These are phyloP conservation scores for Melangyna quadrimaculata DNA, from an alignment of 2,888 invertebrate genomes.

Conservation along the genomic window DNA sequence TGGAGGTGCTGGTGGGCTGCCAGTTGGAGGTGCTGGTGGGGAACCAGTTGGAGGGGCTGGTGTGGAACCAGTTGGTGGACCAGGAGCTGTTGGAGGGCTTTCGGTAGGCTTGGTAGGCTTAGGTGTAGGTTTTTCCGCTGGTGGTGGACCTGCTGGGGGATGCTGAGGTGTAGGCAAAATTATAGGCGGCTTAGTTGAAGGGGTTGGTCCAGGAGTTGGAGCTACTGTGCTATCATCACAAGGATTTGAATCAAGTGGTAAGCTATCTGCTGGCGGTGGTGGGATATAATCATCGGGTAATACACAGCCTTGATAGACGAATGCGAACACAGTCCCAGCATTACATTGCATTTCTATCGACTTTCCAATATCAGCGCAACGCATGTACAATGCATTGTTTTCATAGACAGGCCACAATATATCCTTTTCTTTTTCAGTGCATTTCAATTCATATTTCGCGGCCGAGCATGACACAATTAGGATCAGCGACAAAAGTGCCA, in stretches of 20 bases:
- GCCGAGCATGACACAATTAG: slow-evolving; percentile 74
- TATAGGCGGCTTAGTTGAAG: slow-evolving; percentile 12
- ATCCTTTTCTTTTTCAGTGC: slow-evolving; percentile 76
- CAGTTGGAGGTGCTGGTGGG: background rate
- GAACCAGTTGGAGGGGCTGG: background rate
- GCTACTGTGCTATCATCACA: background rate
- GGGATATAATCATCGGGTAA: slow-evolving; percentile 76
- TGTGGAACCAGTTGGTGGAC: too few species aligned
- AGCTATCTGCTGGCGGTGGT: slow-evolving; percentile 75
- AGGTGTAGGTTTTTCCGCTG: background rate
- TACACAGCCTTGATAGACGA: slow-evolving; percentile 77
- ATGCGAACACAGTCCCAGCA: slow-evolving; percentile 77
- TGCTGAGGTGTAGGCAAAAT: slow-evolving; percentile 52
- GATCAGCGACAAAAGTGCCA: slow-evolving; percentile 75
- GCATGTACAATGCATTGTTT: slow-evolving; percentile 76
- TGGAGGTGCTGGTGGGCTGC: background rate
- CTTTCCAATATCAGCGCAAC: slow-evolving; percentile 74
- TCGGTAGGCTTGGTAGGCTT: background rate
- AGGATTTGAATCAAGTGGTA: slow-evolving; percentile 74
- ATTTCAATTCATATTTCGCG: slow-evolving; percentile 75
- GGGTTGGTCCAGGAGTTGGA: background rate
- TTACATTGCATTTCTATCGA: slow-evolving; percentile 75
- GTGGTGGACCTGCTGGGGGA: background rate
- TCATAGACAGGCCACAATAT: slow-evolving; percentile 79
- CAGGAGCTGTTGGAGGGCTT: background rate